Conservation (phyloP, 2,113 vertebrate genomes). For the Gila orcuttii region DNA sequence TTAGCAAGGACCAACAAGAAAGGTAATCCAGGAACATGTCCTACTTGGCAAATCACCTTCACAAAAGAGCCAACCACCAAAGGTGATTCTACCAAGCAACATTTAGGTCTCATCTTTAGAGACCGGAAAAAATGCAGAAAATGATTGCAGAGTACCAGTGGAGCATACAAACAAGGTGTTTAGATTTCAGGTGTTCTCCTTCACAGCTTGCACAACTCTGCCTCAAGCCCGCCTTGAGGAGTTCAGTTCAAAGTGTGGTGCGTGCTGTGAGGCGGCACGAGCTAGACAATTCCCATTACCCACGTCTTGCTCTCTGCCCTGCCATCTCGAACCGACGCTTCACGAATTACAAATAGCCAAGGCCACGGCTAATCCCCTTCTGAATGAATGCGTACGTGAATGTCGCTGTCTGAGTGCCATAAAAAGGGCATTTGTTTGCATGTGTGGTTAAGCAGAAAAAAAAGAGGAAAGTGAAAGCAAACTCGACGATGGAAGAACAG, state of each 20-base stretch:
- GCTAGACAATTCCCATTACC: conserved; percentile 71
- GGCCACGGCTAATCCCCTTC: conserved; percentile 38
- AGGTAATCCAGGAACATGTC: not conserved
- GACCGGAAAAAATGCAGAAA: not conserved
- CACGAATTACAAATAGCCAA: conserved; percentile 69
- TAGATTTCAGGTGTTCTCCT: conserved; percentile 63
- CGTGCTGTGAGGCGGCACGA: conserved; percentile 56
- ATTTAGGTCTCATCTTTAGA: not conserved
- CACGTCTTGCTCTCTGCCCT: conserved; percentile 63
- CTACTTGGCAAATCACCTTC: not conserved
- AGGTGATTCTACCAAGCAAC: not conserved
- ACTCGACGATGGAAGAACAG: conserved; percentile 29
- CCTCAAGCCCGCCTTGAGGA: conserved; percentile 56
- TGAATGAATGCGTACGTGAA: conserved; percentile 43
- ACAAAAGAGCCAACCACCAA: not conserved
- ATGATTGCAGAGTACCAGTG: not conserved
- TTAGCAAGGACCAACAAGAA: not conserved
- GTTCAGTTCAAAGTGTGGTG: conserved; percentile 60
- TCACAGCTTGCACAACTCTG: conserved; percentile 42
- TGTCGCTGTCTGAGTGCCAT: conserved; percentile 56
- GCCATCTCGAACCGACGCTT: conserved; percentile 57
- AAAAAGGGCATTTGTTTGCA: conserved; percentile 37
- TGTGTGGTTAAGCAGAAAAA: conserved; percentile 1
- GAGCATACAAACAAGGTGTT: conserved; percentile 43
- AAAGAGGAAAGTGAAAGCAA: not conserved